Base-by-base conservation (phyloP, 92 coral and sea anemone species). In the Paragorgia papillata region DNA sequence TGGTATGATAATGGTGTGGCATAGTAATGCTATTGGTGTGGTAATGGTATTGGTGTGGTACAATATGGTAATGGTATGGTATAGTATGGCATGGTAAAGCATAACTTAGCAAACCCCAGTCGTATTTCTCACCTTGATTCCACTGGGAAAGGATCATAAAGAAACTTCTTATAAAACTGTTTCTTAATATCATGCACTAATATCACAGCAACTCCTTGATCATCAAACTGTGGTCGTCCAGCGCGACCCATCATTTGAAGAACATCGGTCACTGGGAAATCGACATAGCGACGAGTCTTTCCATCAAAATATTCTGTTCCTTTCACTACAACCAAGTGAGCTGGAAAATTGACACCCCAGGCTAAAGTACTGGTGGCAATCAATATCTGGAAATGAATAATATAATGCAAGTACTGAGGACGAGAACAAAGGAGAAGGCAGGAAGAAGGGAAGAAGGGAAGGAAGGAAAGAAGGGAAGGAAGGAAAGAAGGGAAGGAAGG, bases 211-310 rank as follows among this genome's bases (percentile, higher is more conserved):
- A 89, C 96, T n/a, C 99, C 99, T 69, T 85, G 84, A 59, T 95
- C 99, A 46, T 95, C 99, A 61, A 85, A 95, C 86, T 95, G 99
- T 40, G 99, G 99, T 41, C 99, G 84, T 12, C 99, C 99, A 28
- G 99, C 99, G 34, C 99, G 89, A 4, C 99, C 99, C 99, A 95
- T 95, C 99, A 95, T 95, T 85, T 95, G 99, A 39, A 95, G 82
- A 60, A 95, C 99, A 74, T 95, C 99, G 12, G 99, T 95, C 85
- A 95, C 88, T 15, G 99, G 99, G 66, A 95, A 95, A 66, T 95
- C 99, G 44, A 95, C 99, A 48, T 95, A 95, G 27, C 98, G 91
- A 32, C 82, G 65, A 0, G 85, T 86, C 87, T 94, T 94, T 62
- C 98, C 98, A 64, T 94, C 98, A 79, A 86, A 94, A 61, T 94